Evolutionary conservation across 1,140 invertebrate species (phyloP), one percentile per base, ranked within the genome.

Genomic region (Gerris buenoi): DNA sequence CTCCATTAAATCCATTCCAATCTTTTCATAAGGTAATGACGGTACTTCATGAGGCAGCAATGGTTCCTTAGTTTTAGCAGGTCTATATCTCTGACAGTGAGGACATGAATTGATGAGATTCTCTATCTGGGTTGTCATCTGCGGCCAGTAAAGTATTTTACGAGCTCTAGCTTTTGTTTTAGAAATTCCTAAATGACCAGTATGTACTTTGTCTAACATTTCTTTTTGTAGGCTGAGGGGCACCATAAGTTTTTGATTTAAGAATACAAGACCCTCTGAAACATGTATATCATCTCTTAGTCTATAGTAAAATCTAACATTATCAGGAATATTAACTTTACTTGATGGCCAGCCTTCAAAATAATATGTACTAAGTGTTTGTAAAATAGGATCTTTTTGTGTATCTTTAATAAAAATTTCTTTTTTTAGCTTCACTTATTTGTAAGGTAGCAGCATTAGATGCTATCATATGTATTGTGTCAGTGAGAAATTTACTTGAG

Each of bases 61-160:
- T 23, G 22, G 25, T 63, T 63, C 25, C 18, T 46, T 46, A 46
- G 18, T 18, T 46, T 46, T 46, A 46, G 33, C 33, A 10, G 33
- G 33, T 27, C 61, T 63, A 10, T 26, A 63, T 5, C 23, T 27
- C 25, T 63, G 18, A 27, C 61, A 25, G 13, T 23, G 10, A 23
- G 13, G 13, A 27, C 61, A 63, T 25, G 18, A 23, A 23, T 23
- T 23, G 13, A 63, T 27, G 27, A 23, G 25, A 10, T 27, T 14
- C 27, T 63, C 26, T 5, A 63, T 63, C 2, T 63, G 23, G 25
- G 61, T 10, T 13, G 25, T 63, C 26, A 63, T 63, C 27, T 63
- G 26, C 5, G 61, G 61, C 61, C 61, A 63, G 61, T 63, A 25
- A 23, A 63, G 14, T 63, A 63, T 63, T 63, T 63, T 46, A 46